Evolutionary conservation across 2,888 invertebrate species (phyloP).

Genomic region (Atethmia centrago): DNA sequence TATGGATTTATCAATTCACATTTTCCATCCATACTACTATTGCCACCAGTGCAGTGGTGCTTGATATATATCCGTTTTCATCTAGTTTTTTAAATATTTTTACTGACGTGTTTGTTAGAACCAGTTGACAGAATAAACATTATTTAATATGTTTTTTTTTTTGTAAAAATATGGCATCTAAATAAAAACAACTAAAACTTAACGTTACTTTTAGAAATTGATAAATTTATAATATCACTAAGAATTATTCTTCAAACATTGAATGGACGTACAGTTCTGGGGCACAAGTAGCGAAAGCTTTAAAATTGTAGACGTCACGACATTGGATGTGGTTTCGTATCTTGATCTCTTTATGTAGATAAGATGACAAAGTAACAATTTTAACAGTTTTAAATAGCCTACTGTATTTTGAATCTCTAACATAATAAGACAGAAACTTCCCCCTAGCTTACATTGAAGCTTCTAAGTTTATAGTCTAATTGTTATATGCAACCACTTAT

Average conservation of each 20-base stretch:
- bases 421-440: neutral
- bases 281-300: neutral
- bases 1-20: neutral
- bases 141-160: neutral
- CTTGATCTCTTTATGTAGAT: neutral
- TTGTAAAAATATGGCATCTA: neutral
- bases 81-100: no score
- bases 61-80: neutral
- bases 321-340: neutral
- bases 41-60: no score
- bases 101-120: neutral
- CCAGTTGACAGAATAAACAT: neutral
- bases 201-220: neutral
- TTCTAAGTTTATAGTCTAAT: conserved; percentile 2
- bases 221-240: neutral
- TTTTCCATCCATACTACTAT: neutral
- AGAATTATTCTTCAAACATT: neutral
- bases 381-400: neutral
- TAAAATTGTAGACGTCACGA: neutral
- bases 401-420: neutral
- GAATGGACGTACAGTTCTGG: neutral
- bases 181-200: no score
- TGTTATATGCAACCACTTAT: conserved; percentile 32
- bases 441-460: neutral
- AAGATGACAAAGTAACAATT: neutral